Evolutionary conservation across 2,113 vertebrate genomes (phyloP).

Genomic region (Burhinus oedicnemus): DNA sequence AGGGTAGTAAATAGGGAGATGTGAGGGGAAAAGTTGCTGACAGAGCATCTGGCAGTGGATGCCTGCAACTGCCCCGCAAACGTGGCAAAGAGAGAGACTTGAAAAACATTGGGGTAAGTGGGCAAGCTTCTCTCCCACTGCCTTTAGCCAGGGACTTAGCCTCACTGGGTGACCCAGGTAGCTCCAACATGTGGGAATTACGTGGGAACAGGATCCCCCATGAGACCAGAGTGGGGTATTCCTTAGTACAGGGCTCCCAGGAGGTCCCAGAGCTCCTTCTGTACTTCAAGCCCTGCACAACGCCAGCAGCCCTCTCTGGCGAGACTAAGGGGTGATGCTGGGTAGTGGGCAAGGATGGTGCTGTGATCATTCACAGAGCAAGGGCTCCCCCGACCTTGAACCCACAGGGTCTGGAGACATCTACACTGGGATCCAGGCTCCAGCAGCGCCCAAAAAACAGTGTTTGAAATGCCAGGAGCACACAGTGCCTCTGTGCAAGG

Average conservation of each 20-base stretch:
- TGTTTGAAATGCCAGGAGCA: not conserved
- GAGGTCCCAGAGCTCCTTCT: not conserved
- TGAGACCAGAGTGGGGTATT: not conserved
- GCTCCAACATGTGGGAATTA: not conserved
- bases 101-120: not conserved
- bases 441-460: not conserved
- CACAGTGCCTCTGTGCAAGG: not conserved
- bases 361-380: not conserved
- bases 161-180: not conserved
- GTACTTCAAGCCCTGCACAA: not conserved
- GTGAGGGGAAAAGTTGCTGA: not conserved
- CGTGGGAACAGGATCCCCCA: fast-evolving
- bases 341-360: fast-evolving
- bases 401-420: not conserved
- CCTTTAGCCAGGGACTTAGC: not conserved
- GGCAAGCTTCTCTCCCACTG: not conserved
- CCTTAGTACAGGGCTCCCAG: not conserved
- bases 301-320: fast-evolving
- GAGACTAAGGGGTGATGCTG: not conserved
- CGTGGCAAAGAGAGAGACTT: fast-evolving
- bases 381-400: not conserved
- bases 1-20: not conserved
- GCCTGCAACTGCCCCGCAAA: not conserved
- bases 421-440: not conserved
- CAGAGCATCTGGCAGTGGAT: not conserved